A percentile compares a stretch with the other conserved stretches of the same genome.
phyloP scores from a whole-genome alignment of 2,888 invertebrate species.

The Oxytorus armatus region DNA sequence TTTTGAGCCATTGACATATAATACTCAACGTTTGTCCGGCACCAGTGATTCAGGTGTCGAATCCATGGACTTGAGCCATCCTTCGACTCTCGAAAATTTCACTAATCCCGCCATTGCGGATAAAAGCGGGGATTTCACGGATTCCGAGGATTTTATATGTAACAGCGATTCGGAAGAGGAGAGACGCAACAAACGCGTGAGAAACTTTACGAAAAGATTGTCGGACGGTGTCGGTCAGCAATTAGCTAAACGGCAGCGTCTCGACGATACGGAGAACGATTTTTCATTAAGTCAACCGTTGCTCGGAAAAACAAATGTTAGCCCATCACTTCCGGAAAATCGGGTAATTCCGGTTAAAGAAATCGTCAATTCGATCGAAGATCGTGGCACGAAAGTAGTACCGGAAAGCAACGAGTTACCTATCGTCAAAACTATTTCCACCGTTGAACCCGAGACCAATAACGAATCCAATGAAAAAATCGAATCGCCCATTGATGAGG shows the following conservation, averaged over 20 bases:
- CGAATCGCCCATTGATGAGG: neutral
- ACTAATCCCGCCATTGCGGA: neutral
- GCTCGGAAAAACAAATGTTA: conserved; percentile 2
- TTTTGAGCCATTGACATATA: conserved; percentile 63
- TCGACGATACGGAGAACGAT: conserved; percentile 40
- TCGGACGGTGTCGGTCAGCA: conserved; percentile 64
- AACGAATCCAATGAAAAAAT: neutral
- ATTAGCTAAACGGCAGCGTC: conserved; percentile 42
- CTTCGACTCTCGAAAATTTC: conserved; percentile 63
- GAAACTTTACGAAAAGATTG: conserved; percentile 86
- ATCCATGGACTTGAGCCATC: conserved; percentile 75
- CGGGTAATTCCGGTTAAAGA: neutral
- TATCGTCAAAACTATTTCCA: neutral
- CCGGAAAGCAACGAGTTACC: neutral
- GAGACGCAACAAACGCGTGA: conserved; percentile 83
- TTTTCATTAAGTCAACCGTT: conserved; percentile 44
- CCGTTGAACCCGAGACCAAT: neutral
- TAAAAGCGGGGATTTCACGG: conserved; percentile 78
- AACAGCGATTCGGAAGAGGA: conserved; percentile 89
- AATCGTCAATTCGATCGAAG: neutral
- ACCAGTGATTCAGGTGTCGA: conserved; percentile 81
- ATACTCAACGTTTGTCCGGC: conserved; percentile 71
- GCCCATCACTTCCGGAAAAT: neutral
- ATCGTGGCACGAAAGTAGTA: neutral
- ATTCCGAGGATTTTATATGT: conserved; percentile 89